Evolutionary conservation across 2,113 vertebrate genomes (phyloP).

Genomic region (Pachycephala philippinensis): DNA sequence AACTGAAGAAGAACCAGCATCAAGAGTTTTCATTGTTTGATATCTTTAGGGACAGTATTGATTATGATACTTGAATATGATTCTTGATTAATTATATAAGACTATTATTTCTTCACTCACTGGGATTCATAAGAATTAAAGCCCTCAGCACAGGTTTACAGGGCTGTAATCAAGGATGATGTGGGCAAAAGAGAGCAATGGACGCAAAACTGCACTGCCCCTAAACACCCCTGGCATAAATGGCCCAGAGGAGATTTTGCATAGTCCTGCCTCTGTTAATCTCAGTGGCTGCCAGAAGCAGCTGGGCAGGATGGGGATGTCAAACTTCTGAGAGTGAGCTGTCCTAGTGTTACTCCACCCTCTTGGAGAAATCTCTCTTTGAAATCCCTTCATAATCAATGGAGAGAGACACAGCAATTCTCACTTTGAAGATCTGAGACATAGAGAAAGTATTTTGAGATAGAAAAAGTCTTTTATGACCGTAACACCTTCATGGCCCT

Average conservation of each 20-base stretch:
- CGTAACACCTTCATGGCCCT: rapidly evolving
- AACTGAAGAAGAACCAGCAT: neutral
- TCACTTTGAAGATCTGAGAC: neutral
- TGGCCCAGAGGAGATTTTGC: neutral
- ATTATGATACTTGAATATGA: neutral
- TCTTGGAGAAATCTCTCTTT: neutral
- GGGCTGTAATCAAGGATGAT: neutral
- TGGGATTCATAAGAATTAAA: neutral
- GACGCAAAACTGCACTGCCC: neutral
- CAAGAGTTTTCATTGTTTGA: neutral
- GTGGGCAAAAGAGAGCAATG: neutral
- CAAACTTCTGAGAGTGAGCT: neutral
- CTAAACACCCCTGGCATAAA: neutral
- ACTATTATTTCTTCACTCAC: neutral
- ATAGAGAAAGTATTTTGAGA: neutral
- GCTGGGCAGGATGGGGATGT: neutral
- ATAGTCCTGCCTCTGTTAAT: neutral
- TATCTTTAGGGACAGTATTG: neutral
- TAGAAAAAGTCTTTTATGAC: neutral
- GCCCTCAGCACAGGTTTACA: neutral
- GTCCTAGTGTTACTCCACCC: neutral
- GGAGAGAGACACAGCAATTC: neutral
- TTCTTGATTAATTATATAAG: neutral
- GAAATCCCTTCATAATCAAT: neutral
- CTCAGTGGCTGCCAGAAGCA: neutral